Evolutionary conservation across 2,797 vertebrate genomes (phyloP).

Genomic region (Channa striata): DNA sequence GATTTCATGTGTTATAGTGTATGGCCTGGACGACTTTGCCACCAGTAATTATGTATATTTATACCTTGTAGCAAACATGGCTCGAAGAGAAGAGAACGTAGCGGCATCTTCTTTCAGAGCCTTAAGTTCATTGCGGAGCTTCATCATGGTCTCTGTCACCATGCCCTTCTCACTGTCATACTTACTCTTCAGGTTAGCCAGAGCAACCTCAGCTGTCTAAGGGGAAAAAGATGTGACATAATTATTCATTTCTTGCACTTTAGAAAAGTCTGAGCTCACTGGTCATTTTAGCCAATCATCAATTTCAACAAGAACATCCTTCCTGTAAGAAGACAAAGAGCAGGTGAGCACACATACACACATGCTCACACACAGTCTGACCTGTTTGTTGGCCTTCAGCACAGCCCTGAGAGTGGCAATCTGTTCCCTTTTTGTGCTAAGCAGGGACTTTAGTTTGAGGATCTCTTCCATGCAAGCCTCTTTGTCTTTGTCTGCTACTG

Average conservation of each 20-base stretch:
- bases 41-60: neutral
- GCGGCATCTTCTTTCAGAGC: constrained; percentile 97
- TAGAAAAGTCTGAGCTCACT: neutral
- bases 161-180: constrained; percentile 96
- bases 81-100: constrained; percentile 96
- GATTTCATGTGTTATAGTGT: neutral
- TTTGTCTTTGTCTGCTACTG: constrained; percentile 93
- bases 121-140: constrained; percentile 97
- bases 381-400: constrained; percentile 99
- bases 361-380: constrained; percentile 62
- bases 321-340: constrained; percentile 32
- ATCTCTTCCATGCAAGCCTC: constrained; percentile 96
- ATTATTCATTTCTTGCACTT: constrained; percentile 15
- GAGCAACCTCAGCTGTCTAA: constrained; percentile 96
- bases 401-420: constrained; percentile 97
- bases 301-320: constrained; percentile 30
- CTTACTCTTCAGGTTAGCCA: constrained; percentile 98
- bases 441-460: constrained; percentile 95
- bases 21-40: neutral
- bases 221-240: constrained; percentile 1
- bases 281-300: constrained; percentile 16
- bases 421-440: constrained; percentile 98
- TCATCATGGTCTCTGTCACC: constrained; percentile 97
- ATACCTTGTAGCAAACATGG: constrained; percentile 98
- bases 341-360: constrained; percentile 1